A percentile compares a stretch with the other conserved stretches of the same genome.
These are phyloP conservation scores for Andrena haemorrhoa DNA, from an alignment of 2,888 invertebrate species.

Conservation along the genomic window DNA sequence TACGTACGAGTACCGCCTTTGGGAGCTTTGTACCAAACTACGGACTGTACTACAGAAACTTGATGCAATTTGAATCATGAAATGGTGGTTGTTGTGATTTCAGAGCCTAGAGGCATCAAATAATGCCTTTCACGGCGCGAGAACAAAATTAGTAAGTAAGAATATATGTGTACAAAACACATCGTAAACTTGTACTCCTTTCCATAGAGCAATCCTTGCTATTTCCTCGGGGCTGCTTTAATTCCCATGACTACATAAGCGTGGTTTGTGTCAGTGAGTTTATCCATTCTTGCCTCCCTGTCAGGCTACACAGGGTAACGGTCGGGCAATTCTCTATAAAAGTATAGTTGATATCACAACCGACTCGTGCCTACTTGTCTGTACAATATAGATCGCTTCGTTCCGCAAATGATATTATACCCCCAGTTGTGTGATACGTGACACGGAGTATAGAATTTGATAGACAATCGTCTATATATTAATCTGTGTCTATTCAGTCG, in stretches of 20 bases:
- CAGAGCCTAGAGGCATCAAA: conserved; percentile 85
- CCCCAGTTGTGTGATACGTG: conserved; percentile 5
- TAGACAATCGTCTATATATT: conserved; percentile 69
- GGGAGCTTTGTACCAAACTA: conserved; percentile 76
- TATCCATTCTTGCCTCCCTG: conserved; percentile 61
- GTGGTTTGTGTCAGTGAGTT: conserved; percentile 68
- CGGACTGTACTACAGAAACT: conserved; percentile 75
- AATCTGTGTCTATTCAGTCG: conserved; percentile 71
- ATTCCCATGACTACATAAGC: conserved; percentile 58
- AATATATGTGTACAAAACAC: conserved; percentile 82
- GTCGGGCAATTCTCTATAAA: conserved; percentile 57
- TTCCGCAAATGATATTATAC: conserved; percentile 9
- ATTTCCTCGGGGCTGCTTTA: conserved; percentile 72
- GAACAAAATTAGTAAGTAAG: conserved; percentile 85
- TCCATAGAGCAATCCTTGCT: conserved; percentile 69
- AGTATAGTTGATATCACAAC: conserved; percentile 12
- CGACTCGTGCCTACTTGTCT: neutral
- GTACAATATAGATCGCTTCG: conserved; percentile 10
- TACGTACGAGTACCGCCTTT: conserved; percentile 62
- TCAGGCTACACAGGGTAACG: conserved; percentile 70
- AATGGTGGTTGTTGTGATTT: conserved; percentile 85
- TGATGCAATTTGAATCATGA: conserved; percentile 78
- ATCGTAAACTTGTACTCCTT: conserved; percentile 78
- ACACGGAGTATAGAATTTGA: neutral
- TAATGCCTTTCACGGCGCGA: conserved; percentile 85